These are phyloP conservation scores for Suncus etruscus DNA, from an alignment of 2,113 vertebrate genomes.

Conservation along the genomic window DNA sequence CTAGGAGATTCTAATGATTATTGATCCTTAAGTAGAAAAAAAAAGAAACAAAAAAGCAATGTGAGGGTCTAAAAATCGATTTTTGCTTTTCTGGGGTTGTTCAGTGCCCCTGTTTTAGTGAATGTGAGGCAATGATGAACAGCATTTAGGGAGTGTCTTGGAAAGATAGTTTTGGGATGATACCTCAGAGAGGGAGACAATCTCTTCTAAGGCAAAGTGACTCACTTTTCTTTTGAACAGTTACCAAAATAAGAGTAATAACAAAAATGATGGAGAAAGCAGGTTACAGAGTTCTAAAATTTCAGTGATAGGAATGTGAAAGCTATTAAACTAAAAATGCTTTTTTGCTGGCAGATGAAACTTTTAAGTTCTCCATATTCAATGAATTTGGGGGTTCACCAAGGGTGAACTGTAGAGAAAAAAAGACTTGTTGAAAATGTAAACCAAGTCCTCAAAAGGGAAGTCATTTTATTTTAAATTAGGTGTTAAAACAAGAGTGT, in stretches of 20 bases:
- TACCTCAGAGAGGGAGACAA: background rate
- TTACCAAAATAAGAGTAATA: constrained; percentile 81
- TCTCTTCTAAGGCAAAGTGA: constrained; percentile 20
- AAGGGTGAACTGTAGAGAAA: background rate
- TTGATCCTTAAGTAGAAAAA: background rate
- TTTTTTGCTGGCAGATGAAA: constrained; percentile 23
- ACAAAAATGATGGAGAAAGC: constrained; percentile 82
- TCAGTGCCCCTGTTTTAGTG: background rate
- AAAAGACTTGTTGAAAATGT: background rate
- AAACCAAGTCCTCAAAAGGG: background rate
- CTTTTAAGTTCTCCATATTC: background rate
- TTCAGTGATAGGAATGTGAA: constrained; percentile 82
- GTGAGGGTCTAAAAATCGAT: background rate
- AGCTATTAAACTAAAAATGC: constrained; percentile 71
- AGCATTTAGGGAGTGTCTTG: background rate
- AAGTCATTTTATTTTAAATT: background rate
- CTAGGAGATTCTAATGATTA: background rate
- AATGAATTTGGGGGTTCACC: background rate
- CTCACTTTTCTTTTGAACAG: constrained; percentile 75
- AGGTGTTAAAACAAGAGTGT: accelerated
- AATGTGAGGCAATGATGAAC: background rate
- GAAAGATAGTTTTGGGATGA: background rate
- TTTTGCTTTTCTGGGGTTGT: background rate
- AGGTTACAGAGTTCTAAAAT: constrained; percentile 82
- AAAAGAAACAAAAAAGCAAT: background rate